Evolutionary conservation across 2,888 invertebrate genomes (phyloP).

Genomic region (Amiota mariae): DNA sequence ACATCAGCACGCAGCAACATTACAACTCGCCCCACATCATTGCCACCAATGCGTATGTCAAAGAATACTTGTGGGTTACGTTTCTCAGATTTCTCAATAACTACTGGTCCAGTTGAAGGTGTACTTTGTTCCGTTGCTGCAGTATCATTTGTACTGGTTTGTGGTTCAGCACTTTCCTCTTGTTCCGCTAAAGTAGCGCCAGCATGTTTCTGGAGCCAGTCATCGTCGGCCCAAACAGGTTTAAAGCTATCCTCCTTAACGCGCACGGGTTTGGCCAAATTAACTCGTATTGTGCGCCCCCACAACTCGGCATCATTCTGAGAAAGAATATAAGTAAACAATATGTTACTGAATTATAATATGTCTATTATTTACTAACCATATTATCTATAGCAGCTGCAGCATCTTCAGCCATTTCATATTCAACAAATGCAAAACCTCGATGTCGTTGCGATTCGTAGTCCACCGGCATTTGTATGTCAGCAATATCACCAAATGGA

Average conservation of each 20-base stretch:
- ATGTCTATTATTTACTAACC: conserved; percentile 76
- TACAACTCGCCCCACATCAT: conserved; percentile 89
- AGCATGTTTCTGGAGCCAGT: conserved; percentile 98
- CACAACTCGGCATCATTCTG: conserved; percentile 98
- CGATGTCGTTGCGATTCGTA: conserved; percentile 97
- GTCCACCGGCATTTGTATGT: conserved; percentile 96
- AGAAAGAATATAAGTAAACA: conserved; percentile 19
- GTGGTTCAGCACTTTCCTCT: conserved; percentile 64
- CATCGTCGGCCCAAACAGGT: conserved; percentile 98
- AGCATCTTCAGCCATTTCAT: conserved; percentile 98
- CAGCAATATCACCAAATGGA: conserved; percentile 98
- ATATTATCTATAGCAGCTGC: conserved; percentile 99
- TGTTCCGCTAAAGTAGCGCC: conserved; percentile 84
- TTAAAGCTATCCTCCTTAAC: conserved; percentile 95
- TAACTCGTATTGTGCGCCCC: conserved; percentile 95
- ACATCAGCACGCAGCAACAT: conserved; percentile 94
- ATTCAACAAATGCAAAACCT: conserved; percentile 99
- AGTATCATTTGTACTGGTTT: conserved; percentile 33
- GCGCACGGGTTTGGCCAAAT: conserved; percentile 96
- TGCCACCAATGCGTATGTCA: conserved; percentile 93
- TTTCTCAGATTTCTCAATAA: conserved; percentile 71
- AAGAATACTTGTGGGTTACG: conserved; percentile 95
- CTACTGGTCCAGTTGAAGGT: conserved; percentile 63
- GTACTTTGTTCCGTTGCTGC: conserved; percentile 21
- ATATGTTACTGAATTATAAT: neutral